Percentiles rank a stretch among this genome's conserved stretches.
These are phyloP conservation scores for Tragelaphus scriptus DNA, from an alignment of 2,113 vertebrate species.

Conservation along the genomic window DNA sequence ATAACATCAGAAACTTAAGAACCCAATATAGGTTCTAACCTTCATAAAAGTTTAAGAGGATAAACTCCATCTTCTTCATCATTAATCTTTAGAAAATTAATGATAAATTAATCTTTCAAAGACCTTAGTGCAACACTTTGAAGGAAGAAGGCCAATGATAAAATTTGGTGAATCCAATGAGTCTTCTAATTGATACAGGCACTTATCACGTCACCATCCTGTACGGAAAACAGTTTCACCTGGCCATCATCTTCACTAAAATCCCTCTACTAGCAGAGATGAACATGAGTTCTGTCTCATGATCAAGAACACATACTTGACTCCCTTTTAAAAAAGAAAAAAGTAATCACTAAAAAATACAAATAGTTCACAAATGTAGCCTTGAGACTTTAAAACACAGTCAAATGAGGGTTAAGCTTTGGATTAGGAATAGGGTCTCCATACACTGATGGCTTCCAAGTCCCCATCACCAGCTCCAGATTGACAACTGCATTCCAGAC, in stretches of 20 bases:
- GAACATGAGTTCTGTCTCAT: neutral
- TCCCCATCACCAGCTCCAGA: neutral
- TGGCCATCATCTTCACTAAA: neutral
- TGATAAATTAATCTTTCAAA: constrained; percentile 36
- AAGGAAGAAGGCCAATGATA: constrained; percentile 17
- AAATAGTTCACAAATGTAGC: neutral
- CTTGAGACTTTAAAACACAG: neutral
- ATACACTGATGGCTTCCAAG: neutral
- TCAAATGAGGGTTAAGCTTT: neutral
- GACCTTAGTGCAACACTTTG: neutral
- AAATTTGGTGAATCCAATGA: constrained; percentile 3
- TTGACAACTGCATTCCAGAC: neutral
- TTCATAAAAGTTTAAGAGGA: neutral
- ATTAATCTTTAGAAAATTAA: constrained; percentile 16
- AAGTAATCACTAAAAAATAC: neutral
- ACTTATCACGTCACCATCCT: neutral
- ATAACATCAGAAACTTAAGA: neutral
- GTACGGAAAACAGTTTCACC: neutral
- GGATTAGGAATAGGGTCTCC: neutral
- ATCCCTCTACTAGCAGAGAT: neutral
- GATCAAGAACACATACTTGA: neutral
- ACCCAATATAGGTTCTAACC: neutral
- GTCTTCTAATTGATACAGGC: constrained; percentile 28
- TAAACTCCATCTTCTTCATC: neutral
- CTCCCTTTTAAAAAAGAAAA: neutral